These are phyloP conservation scores for Sebastes alutus DNA, from an alignment of 2,797 vertebrate genomes.

Conservation along the genomic window DNA sequence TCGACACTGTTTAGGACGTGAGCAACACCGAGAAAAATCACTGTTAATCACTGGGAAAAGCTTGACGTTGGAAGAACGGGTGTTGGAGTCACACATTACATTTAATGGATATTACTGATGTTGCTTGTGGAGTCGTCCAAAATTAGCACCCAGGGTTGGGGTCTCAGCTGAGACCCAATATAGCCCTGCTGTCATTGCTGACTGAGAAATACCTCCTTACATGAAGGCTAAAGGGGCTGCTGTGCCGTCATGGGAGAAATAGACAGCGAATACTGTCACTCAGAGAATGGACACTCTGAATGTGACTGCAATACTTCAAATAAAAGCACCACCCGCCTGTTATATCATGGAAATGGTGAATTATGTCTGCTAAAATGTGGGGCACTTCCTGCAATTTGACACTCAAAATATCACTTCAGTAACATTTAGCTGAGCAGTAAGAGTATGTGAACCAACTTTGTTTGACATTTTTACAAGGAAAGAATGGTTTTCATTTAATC, in stretches of 20 bases:
- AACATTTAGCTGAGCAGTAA: background rate
- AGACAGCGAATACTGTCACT: conserved; percentile 40
- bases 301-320: conserved; percentile 11
- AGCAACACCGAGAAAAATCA: conserved; percentile 20
- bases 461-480: background rate
- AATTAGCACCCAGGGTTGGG: conserved; percentile 72
- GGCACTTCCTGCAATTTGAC: conserved; percentile 21
- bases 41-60: conserved; percentile 4
- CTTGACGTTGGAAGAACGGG: background rate
- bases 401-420: conserved; percentile 9
- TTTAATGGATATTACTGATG: conserved; percentile 61
- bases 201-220: conserved; percentile 72
- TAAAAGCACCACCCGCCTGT: conserved; percentile 3
- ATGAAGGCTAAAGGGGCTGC: conserved; percentile 55
- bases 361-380: conserved; percentile 8
- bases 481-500: background rate
- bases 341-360: conserved; percentile 20
- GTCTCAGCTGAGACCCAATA: conserved; percentile 73
- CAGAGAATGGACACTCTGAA: conserved; percentile 10
- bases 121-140: conserved; percentile 67
- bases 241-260: conserved; percentile 45
- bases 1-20: conserved; percentile 15
- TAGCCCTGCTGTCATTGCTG: conserved; percentile 78
- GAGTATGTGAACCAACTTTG: background rate
- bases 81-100: conserved; percentile 13